Percentiles rank a stretch among this genome's conserved stretches.
These are phyloP conservation scores for Neoascia interrupta DNA, from an alignment of 2,888 invertebrate genomes.

Conservation along the genomic window DNA sequence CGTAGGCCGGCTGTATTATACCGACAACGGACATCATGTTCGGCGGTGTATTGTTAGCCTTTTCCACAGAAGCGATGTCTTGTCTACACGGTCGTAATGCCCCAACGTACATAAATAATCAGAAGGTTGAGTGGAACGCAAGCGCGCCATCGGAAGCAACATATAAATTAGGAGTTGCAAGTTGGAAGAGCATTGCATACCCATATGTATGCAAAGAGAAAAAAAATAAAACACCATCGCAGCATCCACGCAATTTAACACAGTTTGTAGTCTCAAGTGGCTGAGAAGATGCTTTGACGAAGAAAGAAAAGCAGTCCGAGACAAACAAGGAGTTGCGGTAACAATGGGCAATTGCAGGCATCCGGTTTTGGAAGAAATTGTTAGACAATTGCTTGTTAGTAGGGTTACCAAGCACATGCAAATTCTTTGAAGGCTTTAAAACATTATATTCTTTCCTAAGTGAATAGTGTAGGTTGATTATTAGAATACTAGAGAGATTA, in stretches of 20 bases:
- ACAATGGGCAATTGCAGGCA: slow-evolving; percentile 61
- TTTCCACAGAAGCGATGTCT: slow-evolving; percentile 50
- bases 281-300: slow-evolving; percentile 2
- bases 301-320: not conserved
- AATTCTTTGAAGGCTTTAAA: not conserved
- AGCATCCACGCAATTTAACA: too few species aligned
- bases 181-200: slow-evolving; percentile 2
- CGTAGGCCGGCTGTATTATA: too few species aligned
- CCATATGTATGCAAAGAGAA: slow-evolving; percentile 42
- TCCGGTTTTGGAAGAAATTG: slow-evolving; percentile 56
- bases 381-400: slow-evolving; percentile 28
- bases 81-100: slow-evolving; percentile 59
- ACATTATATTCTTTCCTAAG: not conserved
- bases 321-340: slow-evolving; percentile 45
- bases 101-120: slow-evolving; percentile 64
- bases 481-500: too few species aligned
- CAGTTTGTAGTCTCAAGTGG: not conserved
- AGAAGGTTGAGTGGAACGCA: slow-evolving; percentile 18
- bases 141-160: slow-evolving; percentile 50
- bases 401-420: slow-evolving; percentile 41
- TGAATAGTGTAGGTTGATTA: too few species aligned
- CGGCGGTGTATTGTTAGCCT: slow-evolving; percentile 7
- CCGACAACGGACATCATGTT: slow-evolving; percentile 30
- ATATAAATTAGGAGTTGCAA: slow-evolving; percentile 59
- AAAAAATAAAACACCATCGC: too few species aligned